Evolutionary conservation across 2,888 invertebrate genomes (phyloP), one percentile per base, ranked within the genome.

Genomic region (Caenorhabditis japonica): DNA sequence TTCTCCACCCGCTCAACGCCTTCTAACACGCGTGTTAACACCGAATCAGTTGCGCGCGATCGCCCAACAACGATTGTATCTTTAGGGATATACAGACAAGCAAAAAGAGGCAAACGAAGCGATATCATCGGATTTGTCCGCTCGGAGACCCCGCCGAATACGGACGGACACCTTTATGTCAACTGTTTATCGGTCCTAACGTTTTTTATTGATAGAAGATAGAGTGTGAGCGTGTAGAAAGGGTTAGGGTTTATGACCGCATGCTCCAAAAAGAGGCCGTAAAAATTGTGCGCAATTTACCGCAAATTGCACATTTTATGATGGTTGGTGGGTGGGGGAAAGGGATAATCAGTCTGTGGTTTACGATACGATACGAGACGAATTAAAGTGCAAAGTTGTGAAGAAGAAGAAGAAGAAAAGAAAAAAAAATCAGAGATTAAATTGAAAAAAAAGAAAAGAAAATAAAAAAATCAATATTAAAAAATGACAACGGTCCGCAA

Each of bases 21-120:
- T 55, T 44, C 44, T 70, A 61, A 70, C 70, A 70, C 70, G 70
- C 70, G 70, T 70, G 70, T 70, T 70, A 70, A 70, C 70, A 70
- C 49, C 60, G 64, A 64, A 64, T 64, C 64, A 64, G 64, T 64
- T 64, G 64, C 64, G 64, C 64, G 56, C 64, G 64, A 64, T 64
- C 64, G 64, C 46, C 30, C 5, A 30, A 5, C 10, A 21, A 21
- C 43, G 49, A 49, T 49, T 30, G 33, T 30, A 49, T 30, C 30
- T 30, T 34, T 34, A 34, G n/a, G 33, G 34, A 36, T 8, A 17
- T 17, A 46, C 13, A 33, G 17, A 55, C 33, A 55, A 53, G 55
- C 25, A 55, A 41, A 41, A 41, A 55, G 55, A 41, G 52, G 15
- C 30, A 30, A 30, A 30, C 30, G 30, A 30, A 34, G 49, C 34